Conservation (phyloP, 2,797 vertebrate genomes). For the Darevskia mixta region DNA sequence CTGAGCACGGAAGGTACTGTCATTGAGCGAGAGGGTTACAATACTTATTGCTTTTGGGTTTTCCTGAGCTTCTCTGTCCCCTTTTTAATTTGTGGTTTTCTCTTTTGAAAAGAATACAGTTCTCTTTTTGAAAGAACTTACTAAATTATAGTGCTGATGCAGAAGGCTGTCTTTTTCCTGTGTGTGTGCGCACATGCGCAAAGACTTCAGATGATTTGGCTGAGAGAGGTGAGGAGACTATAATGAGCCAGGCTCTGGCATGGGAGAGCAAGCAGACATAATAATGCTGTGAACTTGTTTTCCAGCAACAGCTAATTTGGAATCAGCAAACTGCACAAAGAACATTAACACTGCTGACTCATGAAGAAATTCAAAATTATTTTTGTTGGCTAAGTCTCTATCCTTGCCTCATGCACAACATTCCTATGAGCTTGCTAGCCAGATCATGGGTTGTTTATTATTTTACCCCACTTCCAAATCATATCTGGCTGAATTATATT, state of each 20-base stretch:
- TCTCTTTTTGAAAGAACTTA: slow-evolving; percentile 1
- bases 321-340: slow-evolving; percentile 53
- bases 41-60: background rate
- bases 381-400: background rate
- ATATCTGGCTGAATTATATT: background rate
- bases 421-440: background rate
- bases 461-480: background rate
- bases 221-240: slow-evolving; percentile 33
- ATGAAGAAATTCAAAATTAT: slow-evolving; percentile 23
- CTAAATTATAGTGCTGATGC: slow-evolving; percentile 13
- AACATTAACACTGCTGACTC: slow-evolving; percentile 49
- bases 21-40: background rate
- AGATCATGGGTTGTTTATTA: background rate
- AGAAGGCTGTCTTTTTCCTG: slow-evolving; percentile 12
- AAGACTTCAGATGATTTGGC: slow-evolving; percentile 16
- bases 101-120: too few relatives aligned
- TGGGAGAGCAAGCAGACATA: slow-evolving; percentile 31
- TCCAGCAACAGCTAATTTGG: slow-evolving; percentile 56
- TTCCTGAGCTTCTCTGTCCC: background rate
- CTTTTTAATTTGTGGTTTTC: background rate
- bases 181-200: background rate
- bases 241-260: background rate
- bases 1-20: slow-evolving; percentile 16
- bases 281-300: background rate
- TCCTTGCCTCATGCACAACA: too few relatives aligned